Evolutionary conservation across 2,113 vertebrate genomes (phyloP).

Genomic region (Gasterosteus nipponicus): DNA sequence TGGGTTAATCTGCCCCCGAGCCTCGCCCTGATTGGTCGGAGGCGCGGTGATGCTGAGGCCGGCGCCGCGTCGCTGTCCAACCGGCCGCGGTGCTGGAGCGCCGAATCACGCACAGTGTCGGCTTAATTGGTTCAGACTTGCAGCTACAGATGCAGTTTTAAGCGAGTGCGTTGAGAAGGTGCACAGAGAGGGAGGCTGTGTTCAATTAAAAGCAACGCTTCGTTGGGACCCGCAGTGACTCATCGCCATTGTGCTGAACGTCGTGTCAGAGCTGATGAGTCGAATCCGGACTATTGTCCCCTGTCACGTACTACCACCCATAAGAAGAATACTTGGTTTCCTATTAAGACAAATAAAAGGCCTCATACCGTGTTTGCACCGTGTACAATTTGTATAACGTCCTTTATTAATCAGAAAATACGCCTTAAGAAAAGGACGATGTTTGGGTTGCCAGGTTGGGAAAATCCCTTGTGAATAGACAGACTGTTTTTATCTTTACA

Average conservation of each 20-base stretch:
- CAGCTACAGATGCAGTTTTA: constrained; percentile 16
- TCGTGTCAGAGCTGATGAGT: background rate
- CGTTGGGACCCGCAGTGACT: constrained; percentile 12
- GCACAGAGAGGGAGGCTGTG: constrained; percentile 7
- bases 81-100: constrained; percentile 66
- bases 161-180: constrained; percentile 6
- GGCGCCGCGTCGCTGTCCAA: constrained; percentile 71
- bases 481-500: background rate
- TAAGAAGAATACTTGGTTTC: background rate
- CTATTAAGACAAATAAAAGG: background rate
- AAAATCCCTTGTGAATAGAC: background rate
- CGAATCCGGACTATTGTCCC: background rate
- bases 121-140: constrained; percentile 27
- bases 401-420: background rate
- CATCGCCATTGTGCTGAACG: background rate
- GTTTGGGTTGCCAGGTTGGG: constrained; percentile 1
- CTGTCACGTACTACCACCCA: background rate
- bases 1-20: constrained; percentile 70
- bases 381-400: background rate
- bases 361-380: background rate
- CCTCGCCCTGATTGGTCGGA: constrained; percentile 75
- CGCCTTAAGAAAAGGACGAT: background rate
- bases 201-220: background rate
- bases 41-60: constrained; percentile 67
- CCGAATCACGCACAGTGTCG: constrained; percentile 12